These are phyloP conservation scores for Sphenodon punctatus DNA, from an alignment of 2,797 vertebrate species.

Conservation along the genomic window DNA sequence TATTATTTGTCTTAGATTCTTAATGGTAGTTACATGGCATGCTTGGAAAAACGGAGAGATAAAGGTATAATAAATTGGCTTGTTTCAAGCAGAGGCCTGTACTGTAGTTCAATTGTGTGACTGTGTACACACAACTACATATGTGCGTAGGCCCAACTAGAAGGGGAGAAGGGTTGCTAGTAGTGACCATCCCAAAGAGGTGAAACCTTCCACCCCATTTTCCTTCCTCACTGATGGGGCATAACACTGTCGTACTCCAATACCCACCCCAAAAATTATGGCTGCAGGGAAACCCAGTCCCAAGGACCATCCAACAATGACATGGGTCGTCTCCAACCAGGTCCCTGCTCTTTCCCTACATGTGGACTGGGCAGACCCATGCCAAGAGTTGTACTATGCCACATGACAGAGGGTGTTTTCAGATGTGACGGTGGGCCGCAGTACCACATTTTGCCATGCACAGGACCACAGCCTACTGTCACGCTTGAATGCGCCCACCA, in stretches of 20 bases:
- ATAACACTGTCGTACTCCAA: neutral
- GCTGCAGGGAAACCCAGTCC: neutral
- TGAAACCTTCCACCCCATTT: neutral
- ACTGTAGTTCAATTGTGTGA: neutral
- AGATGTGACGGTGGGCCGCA: too few relatives aligned
- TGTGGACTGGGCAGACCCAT: too few relatives aligned
- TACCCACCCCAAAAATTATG: neutral
- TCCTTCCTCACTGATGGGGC: neutral
- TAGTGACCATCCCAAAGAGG: neutral
- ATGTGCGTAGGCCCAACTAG: neutral
- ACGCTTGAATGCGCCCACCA: too few relatives aligned
- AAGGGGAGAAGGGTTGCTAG: neutral
- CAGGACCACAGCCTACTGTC: too few relatives aligned
- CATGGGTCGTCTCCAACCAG: neutral
- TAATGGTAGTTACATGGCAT: too few relatives aligned
- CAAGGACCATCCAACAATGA: too few relatives aligned
- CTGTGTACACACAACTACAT: neutral
- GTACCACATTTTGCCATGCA: too few relatives aligned
- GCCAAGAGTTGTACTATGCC: too few relatives aligned
- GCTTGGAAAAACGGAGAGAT: rapidly evolving
- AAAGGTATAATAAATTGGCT: neutral
- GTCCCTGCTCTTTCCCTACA: neutral
- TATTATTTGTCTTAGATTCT: too few relatives aligned
- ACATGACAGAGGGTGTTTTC: too few relatives aligned
- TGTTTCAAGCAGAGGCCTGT: neutral